Evolutionary conservation across 1,140 invertebrate species (phyloP).

Genomic region (Diorhabda sublineata): DNA sequence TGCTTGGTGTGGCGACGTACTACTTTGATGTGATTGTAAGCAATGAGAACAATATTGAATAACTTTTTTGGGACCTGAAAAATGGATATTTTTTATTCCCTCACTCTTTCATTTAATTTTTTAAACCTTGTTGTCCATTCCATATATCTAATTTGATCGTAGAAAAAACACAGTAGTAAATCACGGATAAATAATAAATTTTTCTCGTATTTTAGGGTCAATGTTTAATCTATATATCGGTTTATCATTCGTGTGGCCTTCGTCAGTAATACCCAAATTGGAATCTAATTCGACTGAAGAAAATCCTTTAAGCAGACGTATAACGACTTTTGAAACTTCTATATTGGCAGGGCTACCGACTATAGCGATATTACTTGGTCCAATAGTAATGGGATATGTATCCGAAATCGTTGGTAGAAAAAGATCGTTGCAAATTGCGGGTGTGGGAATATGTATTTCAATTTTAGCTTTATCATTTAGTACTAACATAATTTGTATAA

Average conservation of each 20-base stretch:
- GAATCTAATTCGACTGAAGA: not conserved
- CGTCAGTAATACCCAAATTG: not conserved
- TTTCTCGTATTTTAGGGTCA: not conserved
- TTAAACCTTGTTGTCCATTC: too few species aligned
- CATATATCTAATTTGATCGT: too few species aligned
- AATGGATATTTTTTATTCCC: too few species aligned
- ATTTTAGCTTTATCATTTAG: not conserved
- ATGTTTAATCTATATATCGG: not conserved
- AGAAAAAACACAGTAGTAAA: too few species aligned
- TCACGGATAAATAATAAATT: too few species aligned
- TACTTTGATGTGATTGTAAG: too few species aligned
- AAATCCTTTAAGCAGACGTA: not conserved
- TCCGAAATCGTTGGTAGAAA: not conserved
- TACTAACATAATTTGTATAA: not conserved
- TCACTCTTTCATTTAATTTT: too few species aligned
- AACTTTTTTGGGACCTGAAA: too few species aligned
- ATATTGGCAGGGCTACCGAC: not conserved
- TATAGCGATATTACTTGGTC: not conserved
- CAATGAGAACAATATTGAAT: too few species aligned
- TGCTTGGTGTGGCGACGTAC: too few species aligned
- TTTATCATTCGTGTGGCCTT: not conserved
- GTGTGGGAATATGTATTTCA: not conserved
- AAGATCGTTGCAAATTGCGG: not conserved
- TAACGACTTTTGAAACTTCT: not conserved
- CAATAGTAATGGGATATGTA: not conserved